Evolutionary conservation across 1,140 invertebrate genomes (phyloP).

Genomic region (Trypoxylus dichotomus): DNA sequence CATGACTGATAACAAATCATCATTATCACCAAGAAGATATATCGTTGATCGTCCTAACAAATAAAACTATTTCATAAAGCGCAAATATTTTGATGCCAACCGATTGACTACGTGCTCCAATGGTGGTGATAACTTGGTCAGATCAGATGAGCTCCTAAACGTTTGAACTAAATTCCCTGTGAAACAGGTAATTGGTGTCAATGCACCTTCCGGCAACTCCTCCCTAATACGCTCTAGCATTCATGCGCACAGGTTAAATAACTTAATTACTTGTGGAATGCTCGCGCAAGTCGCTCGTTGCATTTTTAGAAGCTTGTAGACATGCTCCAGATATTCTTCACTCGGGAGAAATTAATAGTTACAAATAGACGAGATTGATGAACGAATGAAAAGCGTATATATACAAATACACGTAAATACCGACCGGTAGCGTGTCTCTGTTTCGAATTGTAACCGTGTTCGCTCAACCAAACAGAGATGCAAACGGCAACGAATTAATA

Average conservation of each 20-base stretch:
- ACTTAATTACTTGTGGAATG: conserved; percentile 22
- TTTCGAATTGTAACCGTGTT: neutral
- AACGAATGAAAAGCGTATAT: neutral
- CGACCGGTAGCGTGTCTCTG: neutral
- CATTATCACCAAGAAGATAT: no score
- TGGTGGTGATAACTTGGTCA: neutral
- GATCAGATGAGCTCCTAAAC: neutral
- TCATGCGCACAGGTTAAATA: conserved; percentile 5
- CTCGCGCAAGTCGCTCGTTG: neutral
- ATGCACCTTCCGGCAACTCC: neutral
- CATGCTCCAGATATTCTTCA: conserved; percentile 19
- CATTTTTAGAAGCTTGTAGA: conserved; percentile 7
- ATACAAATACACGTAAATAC: neutral
- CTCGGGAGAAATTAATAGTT: neutral
- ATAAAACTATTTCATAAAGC: neutral
- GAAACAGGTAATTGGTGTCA: conserved; percentile 18
- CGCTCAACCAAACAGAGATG: neutral
- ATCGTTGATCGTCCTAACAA: no score
- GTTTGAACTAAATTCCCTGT: conserved; percentile 8
- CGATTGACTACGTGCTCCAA: neutral
- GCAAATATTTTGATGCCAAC: neutral
- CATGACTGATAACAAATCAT: no score
- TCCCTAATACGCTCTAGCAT: neutral
- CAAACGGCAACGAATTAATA: conserved; percentile 5
- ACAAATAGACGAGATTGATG: neutral